These are phyloP conservation scores for Aplochiton taeniatus DNA, from an alignment of 2,797 vertebrate genomes.

Conservation along the genomic window DNA sequence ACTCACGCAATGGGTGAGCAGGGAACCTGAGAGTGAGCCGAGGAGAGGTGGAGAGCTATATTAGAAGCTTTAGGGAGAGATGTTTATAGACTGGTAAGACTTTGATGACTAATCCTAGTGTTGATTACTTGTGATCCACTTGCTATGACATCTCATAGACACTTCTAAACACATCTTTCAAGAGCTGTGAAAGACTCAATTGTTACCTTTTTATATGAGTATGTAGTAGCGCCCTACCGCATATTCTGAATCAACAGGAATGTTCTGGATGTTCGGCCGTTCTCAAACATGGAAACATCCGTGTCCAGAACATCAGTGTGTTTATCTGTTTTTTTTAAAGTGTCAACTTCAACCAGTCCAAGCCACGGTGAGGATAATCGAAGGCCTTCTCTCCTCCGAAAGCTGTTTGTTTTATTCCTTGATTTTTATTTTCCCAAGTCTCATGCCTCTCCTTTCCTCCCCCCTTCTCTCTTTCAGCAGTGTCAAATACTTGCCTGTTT, in stretches of 20 bases:
- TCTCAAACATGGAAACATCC: constrained; percentile 56
- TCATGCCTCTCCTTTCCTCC: constrained; percentile 39
- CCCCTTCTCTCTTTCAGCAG: constrained; percentile 54
- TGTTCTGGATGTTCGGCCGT: constrained; percentile 27
- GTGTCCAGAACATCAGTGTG: constrained; percentile 37
- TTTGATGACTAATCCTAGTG: too few relatives aligned
- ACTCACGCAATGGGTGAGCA: constrained; percentile 75
- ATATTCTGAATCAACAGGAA: too few relatives aligned
- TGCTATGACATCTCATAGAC: too few relatives aligned
- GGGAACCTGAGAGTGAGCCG: constrained; percentile 48
- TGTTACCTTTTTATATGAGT: too few relatives aligned
- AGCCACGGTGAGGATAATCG: constrained; percentile 33
- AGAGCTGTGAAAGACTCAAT: too few relatives aligned
- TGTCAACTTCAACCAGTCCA: constrained; percentile 9
- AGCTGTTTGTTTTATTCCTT: constrained; percentile 69
- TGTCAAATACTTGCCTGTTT: constrained; percentile 35
- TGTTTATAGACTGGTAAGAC: neutral
- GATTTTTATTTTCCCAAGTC: constrained; percentile 48
- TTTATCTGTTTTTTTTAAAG: constrained; percentile 21
- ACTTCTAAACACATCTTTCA: too few relatives aligned
- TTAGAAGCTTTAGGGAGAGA: neutral
- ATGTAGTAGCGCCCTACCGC: too few relatives aligned
- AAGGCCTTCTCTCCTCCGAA: constrained; percentile 54
- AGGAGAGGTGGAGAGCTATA: too few relatives aligned
- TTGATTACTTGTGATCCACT: too few relatives aligned